Percentiles rank a stretch among this genome's conserved stretches.
Evolutionary conservation across 2,797 vertebrate species (phyloP).

Genomic region (Periophthalmus magnuspinnatus): DNA sequence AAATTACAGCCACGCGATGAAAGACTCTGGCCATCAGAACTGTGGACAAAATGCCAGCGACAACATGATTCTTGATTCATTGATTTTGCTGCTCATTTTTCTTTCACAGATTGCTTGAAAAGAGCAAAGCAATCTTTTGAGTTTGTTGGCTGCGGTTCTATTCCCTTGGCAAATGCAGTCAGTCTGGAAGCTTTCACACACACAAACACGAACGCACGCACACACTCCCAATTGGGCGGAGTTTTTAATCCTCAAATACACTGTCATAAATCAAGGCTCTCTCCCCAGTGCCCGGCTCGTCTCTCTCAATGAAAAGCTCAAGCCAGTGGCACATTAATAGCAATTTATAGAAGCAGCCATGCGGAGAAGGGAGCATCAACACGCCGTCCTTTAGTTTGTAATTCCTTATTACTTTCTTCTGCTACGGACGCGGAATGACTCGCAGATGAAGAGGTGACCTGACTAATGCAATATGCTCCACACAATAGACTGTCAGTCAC

Average conservation of each 20-base stretch:
- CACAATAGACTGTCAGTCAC: conserved; percentile 28
- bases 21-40: conserved; percentile 69
- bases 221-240: conserved; percentile 56
- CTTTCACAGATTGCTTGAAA: conserved; percentile 58
- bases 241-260: conserved; percentile 78
- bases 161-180: conserved; percentile 62
- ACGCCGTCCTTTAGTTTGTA: conserved; percentile 67
- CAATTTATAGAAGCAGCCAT: conserved; percentile 72
- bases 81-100: conserved; percentile 68
- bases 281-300: conserved; percentile 52
- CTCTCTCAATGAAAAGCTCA: conserved; percentile 71
- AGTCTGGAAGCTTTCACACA: conserved; percentile 19
- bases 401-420: conserved; percentile 66
- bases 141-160: conserved; percentile 62
- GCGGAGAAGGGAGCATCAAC: conserved; percentile 60
- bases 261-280: conserved; percentile 71
- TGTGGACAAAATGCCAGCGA: conserved; percentile 51
- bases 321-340: conserved; percentile 71
- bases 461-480: conserved; percentile 34
- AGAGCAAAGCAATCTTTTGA: conserved; percentile 72
- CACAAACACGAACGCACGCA: conserved; percentile 39
- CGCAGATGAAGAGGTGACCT: conserved; percentile 47
- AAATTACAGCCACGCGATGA: conserved; percentile 75
- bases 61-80: conserved; percentile 77
- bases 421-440: conserved; percentile 51